phyloP scores from a whole-genome alignment of 2,888 invertebrate species.

The Rutpela maculata region DNA sequence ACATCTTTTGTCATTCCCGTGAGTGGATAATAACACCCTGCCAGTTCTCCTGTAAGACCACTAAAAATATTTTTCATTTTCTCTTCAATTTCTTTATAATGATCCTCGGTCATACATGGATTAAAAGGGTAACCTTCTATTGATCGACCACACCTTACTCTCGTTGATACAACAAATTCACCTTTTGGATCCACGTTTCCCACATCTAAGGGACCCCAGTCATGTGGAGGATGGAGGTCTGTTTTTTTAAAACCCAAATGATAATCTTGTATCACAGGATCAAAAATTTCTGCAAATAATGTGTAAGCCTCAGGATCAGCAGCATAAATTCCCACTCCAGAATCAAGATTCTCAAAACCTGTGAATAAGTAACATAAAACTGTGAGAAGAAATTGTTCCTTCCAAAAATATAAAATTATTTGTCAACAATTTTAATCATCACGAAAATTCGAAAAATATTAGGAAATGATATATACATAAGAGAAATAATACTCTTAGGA shows the following conservation, averaged over 20 bases:
- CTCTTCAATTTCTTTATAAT: constrained; percentile 80
- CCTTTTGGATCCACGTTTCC: constrained; percentile 78
- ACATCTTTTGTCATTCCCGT: constrained; percentile 94
- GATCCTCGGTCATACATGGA: constrained; percentile 80
- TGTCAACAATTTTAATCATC: too few species aligned
- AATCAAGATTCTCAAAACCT: constrained; percentile 81
- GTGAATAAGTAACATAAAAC: constrained; percentile 37
- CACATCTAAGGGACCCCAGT: constrained; percentile 79
- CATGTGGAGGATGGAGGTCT: constrained; percentile 78
- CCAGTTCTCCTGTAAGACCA: constrained; percentile 80
- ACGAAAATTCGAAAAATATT: too few species aligned
- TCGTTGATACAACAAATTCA: constrained; percentile 80
- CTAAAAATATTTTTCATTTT: constrained; percentile 72
- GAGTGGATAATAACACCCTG: constrained; percentile 94
- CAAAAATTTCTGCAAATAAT: constrained; percentile 80
- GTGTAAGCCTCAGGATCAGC: constrained; percentile 82
- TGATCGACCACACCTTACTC: constrained; percentile 81
- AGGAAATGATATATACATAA: too few species aligned
- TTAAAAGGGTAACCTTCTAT: constrained; percentile 80
- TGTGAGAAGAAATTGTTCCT: neutral
- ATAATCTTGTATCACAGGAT: constrained; percentile 82
- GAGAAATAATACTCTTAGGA: too few species aligned
- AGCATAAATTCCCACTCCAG: constrained; percentile 81
- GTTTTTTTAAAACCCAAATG: constrained; percentile 78
- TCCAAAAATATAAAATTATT: too few species aligned